A percentile compares a stretch with the other conserved stretches of the same genome.
phyloP scores from a whole-genome alignment of 2,113 vertebrate genomes.

The Laticauda colubrina region DNA sequence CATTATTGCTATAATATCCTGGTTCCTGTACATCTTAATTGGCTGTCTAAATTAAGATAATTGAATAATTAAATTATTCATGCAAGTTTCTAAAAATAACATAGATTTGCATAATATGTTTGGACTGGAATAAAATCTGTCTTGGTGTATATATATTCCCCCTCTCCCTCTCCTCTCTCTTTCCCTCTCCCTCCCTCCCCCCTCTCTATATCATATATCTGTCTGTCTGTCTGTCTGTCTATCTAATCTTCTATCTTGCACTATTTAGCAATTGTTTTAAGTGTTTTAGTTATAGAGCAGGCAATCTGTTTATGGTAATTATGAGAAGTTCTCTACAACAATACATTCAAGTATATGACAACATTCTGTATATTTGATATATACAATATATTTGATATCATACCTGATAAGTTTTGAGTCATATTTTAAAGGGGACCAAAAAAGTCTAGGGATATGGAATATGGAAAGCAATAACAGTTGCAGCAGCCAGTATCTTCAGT shows the following conservation, averaged over 20 bases:
- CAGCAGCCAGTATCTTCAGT: background rate
- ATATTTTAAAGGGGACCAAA: background rate
- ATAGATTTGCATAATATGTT: background rate
- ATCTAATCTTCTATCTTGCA: background rate
- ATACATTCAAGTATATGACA: background rate
- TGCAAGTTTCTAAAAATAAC: background rate
- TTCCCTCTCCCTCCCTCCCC: fast-evolving
- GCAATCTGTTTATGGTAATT: background rate
- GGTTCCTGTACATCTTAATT: background rate
- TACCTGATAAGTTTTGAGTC: background rate
- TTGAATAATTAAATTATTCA: background rate
- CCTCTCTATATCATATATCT: too few relatives aligned
- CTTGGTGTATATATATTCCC: background rate
- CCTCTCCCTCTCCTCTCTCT: too few relatives aligned
- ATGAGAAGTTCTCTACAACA: background rate
- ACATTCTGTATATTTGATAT: background rate
- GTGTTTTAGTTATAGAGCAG: background rate
- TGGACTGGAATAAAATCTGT: background rate
- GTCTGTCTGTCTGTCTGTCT: too few relatives aligned
- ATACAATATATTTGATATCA: background rate
- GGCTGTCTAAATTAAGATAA: background rate
- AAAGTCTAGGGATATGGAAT: background rate
- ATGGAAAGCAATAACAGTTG: background rate
- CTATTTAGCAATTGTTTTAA: background rate
- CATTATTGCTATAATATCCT: background rate